Evolutionary conservation across 2,113 vertebrate genomes (phyloP), one percentile per base, ranked within the genome.

Genomic region (Gopherus flavomarginatus): DNA sequence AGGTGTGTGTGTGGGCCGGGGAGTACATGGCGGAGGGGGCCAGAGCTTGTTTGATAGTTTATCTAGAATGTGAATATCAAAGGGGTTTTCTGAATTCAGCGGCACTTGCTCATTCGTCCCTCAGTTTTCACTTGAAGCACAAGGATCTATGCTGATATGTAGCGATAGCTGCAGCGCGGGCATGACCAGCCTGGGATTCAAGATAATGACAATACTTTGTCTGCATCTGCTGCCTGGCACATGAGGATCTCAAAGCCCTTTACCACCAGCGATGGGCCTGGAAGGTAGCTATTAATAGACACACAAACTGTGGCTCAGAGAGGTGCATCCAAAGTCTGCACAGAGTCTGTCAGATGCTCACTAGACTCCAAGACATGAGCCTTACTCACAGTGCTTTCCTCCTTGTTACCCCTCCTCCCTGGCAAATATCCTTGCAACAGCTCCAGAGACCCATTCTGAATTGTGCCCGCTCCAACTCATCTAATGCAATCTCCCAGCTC

Each of bases 11-110:
- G 69, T 8, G n/a, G n/a, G 26, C 9, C 8, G 42, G 27, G 17
- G 19, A 2, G 3, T 6, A 35, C 9, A 29, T 19, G 17, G 9
- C 3, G 8, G 47, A 10, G 16, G 16, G 78, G 31, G 2, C 16
- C 16, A 21, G 31, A 17, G 49, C 10, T 81, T 11, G 24, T 78
- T 47, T 44, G 42, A 47, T 27, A 47, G 42, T 47, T 78, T 78
- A 47, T 42, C 72, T 44, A 42, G 72, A 77, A 77, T 13, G 38
- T 75, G n/a, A 75, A 5, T 44, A 44, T 77, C 42, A 27, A 12
- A 12, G 38, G 42, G 24, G 38, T 44, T 44, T 47, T 47, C 42
- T 44, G 22, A 44, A 44, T 22, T 44, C 42, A 44, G 72, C 22
- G 2, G 24, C 6, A 24, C 21, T 75, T 42, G 75, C 42, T 78